Evolutionary conservation across 2,797 vertebrate genomes (phyloP), one percentile per base, ranked within the genome.

Genomic region (Brotula barbata): DNA sequence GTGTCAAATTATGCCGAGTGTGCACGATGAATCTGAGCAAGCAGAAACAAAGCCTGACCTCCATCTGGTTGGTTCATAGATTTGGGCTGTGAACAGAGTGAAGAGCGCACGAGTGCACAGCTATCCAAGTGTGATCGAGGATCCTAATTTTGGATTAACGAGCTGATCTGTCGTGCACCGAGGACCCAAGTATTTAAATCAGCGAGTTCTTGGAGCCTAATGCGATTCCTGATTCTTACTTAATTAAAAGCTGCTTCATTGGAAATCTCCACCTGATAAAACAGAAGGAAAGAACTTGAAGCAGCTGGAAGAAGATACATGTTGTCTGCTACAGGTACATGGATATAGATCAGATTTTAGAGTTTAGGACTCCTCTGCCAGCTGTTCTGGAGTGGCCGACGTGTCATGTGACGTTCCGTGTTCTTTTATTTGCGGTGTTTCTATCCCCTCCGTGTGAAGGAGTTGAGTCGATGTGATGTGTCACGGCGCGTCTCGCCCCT

Each of bases 371-470:
- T 28, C 25, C 8, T 28, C 25, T 28, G 25, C 8, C 70, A 58
- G 2, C 73, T 54, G 64, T 23, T 74, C 52, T 62, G 58, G 65
- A 84, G 81, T 83, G 80, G 83, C 78, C 25, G 14, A 62, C 52
- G 73, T 43, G 68, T 68, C 31, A 56, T 65, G 54, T 64, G 76
- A 71, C 64, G 68, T 64, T 65, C 40, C 68, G 59, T 75, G 69
- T 79, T 68, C 1, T 73, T 80, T 66, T 45, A 41, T 61, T 70
- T 59, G 20, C 44, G 51, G 69, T 47, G 73, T 67, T 41, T 28
- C 22, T 22, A 46, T 34, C 58, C 45, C 13, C 21, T 21, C 33
- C 37, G 16, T 22, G 45, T 34, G n/a, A 12, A 37, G 39, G 28
- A 40, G 20, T 31, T 10, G 15, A 12, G 25, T 33, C 11, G 31